Evolutionary conservation across 2,888 invertebrate genomes (phyloP), one percentile per base, ranked within the genome.

Genomic region (Sthenelais limicola): DNA sequence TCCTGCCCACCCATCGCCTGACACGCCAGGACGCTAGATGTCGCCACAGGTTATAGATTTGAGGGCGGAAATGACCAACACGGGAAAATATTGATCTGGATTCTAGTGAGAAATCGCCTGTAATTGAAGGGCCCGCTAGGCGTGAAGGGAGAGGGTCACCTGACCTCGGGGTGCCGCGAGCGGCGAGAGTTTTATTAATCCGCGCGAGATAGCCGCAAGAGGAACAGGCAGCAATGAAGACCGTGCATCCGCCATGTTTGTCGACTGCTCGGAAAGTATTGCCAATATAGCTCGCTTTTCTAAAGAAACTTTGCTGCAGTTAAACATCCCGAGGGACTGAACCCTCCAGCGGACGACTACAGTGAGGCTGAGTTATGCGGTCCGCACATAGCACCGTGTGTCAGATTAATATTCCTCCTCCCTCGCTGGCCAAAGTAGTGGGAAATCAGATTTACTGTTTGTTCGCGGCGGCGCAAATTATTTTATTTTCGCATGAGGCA

Each of bases 401-500:
- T 32, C 56, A 38, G 62, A 62, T 62, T 62, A 62, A 62, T 62
- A 62, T 62, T 62, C 62, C 38, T 38, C n/a, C 62, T 24, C 62
- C 38, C n/a, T n/a, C 32, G 56, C 56, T 56, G 33, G 35, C 62
- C 62, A 21, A 62, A 21, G 12, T 35, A 35, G 38, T 21, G 62
- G 9, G n/a, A 24, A 62, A 62, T 62, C 62, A 38, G 62, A 62
- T 62, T n/a, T 62, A 62, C 24, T 62, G 62, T 62, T 62, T 62
- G 62, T 62, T 24, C 62, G 62, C 56, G 12, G 15, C 52, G 3
- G 38, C 24, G 62, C 62, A 58, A 71, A 71, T 71, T 56, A 71
- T 71, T 71, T 62, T 62, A 71, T 71, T 71, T 58, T 56, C 26
- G 54, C 38, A 56, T 48, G 56, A 58, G 38, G 43, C 47, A 48